Base-by-base conservation (phyloP, 1,140 invertebrate genomes). In the Apocrypta bakeri region DNA sequence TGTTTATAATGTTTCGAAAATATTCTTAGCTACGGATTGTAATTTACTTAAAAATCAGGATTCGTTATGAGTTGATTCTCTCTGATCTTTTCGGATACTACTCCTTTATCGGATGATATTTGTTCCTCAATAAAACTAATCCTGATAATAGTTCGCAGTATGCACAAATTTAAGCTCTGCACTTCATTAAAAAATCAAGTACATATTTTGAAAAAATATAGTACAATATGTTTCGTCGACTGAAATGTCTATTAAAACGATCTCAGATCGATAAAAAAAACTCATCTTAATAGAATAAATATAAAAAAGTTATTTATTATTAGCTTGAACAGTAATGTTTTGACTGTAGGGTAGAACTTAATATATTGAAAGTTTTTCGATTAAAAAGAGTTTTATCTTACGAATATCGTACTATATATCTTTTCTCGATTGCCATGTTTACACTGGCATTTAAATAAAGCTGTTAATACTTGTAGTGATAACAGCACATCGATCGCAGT, bases 341-440 rank as follows among this genome's bases (percentile, higher is more conserved):
- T n/a, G n/a, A 29, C 63, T 76, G 63, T 76, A 29, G 24, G 33
- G 11, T 21, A 12, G 74, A 64, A 9, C 61, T 75, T 14, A 29
- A 68, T 68, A 48, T 31, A 71, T 4, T 33, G 77, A 80, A 56
- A 12, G 24, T 0, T 80, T 80, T 72, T n/a, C 63, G 29, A 63
- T 42, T 31, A 25, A 25, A 6, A 40, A 27, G 12, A 24, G n/a
- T 66, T 40, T 69, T 27, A 24, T 17, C 25, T 64, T 74, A 29
- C 42, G 68, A n/a, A 40, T 27, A 56, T 77, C 72, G 64, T 71
- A 76, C 17, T 56, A 69, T 81, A 74, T 82, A 3, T 56, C 27
- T 82, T 77, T 27, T 42, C 8, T 48, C 21, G 31, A 75, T 75
- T 25, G 25, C 72, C 64, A 37, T 25, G 76, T 21, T 24, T 27